Conservation (phyloP, 2,888 invertebrate species). For the Eupithecia vulgata region DNA sequence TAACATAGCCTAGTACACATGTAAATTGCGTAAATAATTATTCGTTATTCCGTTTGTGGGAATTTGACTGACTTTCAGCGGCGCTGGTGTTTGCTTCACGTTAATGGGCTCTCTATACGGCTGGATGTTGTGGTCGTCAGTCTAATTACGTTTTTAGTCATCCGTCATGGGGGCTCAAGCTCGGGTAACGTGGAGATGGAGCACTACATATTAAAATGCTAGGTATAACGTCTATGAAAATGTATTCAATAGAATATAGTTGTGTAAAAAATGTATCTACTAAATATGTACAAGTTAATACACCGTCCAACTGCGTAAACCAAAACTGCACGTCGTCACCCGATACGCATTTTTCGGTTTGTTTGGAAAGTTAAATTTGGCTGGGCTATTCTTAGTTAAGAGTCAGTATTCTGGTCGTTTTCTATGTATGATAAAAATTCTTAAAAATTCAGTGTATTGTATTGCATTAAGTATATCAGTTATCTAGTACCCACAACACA, state of each 20-base stretch:
- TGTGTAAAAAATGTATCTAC: not conserved
- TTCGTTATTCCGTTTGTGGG: constrained; percentile 1
- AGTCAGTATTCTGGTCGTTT: no score
- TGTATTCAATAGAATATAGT: not conserved
- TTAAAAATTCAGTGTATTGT: no score
- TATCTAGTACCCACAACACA: no score
- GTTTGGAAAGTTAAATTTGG: not conserved
- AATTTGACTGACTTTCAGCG: constrained; percentile 1
- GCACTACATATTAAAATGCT: not conserved
- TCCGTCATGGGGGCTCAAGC: not conserved
- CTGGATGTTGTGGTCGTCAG: not conserved
- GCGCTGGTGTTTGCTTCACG: not conserved
- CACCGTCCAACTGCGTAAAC: not conserved
- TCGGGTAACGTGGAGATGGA: not conserved
- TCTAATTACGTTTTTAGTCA: not conserved
- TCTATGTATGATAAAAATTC: no score
- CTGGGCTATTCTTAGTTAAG: not conserved
- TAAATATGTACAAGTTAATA: not conserved
- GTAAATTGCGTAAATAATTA: constrained; percentile 7
- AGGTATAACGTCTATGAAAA: not conserved
- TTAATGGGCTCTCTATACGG: constrained; percentile 8
- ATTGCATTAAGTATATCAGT: no score
- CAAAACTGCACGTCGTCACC: not conserved
- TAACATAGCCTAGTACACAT: not conserved
- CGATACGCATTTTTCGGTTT: not conserved